These are phyloP conservation scores for Idaea biselata DNA, from an alignment of 2,888 invertebrate genomes.

Conservation along the genomic window DNA sequence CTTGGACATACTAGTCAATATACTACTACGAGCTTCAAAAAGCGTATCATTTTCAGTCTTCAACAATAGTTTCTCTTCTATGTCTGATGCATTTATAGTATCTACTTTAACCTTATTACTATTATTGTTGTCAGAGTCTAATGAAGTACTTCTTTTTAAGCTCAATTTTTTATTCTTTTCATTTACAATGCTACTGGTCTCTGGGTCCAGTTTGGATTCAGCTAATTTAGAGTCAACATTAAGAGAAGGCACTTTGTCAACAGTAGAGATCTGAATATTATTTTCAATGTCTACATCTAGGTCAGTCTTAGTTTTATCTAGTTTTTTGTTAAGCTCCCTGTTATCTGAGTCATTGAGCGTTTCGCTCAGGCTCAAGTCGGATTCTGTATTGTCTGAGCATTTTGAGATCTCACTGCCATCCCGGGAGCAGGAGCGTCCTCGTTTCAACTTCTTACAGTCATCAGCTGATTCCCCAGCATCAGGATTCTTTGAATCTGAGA, in stretches of 20 bases:
- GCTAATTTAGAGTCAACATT: conserved; percentile 67
- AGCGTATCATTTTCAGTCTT: conserved; percentile 82
- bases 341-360: conserved; percentile 65
- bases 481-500: conserved; percentile 77
- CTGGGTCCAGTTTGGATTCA: conserved; percentile 60
- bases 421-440: conserved; percentile 73
- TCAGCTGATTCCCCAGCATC: conserved; percentile 58
- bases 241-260: conserved; percentile 78
- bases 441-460: conserved; percentile 67
- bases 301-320: conserved; percentile 79
- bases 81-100: conserved; percentile 72
- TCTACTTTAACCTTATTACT: conserved; percentile 76
- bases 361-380: conserved; percentile 83
- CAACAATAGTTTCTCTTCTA: conserved; percentile 80
- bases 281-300: conserved; percentile 79
- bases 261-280: conserved; percentile 78
- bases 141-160: conserved; percentile 78
- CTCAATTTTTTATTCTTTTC: conserved; percentile 69
- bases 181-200: conserved; percentile 60
- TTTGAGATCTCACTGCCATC: conserved; percentile 83
- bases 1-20: conserved; percentile 78
- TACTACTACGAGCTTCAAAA: conserved; percentile 74
- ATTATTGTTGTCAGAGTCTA: conserved; percentile 80
- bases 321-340: conserved; percentile 76
- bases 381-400: conserved; percentile 81